Evolutionary conservation across 2,888 invertebrate genomes (phyloP), one percentile per base, ranked within the genome.

Genomic region (Drosophila fulvimacula): DNA sequence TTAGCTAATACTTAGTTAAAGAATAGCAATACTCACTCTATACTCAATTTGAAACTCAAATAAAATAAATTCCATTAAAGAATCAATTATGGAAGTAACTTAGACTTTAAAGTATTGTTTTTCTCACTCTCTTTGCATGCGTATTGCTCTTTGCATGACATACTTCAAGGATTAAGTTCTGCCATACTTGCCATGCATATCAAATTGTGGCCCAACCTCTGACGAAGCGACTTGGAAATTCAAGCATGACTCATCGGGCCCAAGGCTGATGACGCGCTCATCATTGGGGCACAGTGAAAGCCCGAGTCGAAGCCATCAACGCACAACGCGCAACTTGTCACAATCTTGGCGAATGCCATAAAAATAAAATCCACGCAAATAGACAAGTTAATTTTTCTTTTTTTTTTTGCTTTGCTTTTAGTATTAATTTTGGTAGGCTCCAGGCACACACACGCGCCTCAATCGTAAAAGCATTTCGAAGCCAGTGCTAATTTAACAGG

Each of bases 281-380:
- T 71, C 48, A 48, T 66, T 48, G 32, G 46, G 19, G 36, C 41
- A 52, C 46, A 44, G 17, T 11, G 19, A 73, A 41, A 67, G 32
- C 34, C 41, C 21, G n/a, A 53, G 52, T 36, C 52, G 52, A 38
- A 39, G 41, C 65, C 56, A 57, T 58, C 53, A 65, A 41, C 53
- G 34, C 57, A 46, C 60, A 49, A 48, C 57, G 44, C 57, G 39
- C 51, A 73, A 63, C 51, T 74, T 74, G 53, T 61, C 55, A 59
- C 71, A 62, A 53, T 63, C 76, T 66, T 55, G 34, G 49, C 61
- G 30, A 66, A 63, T 34, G 57, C 56, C 71, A 79, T 81, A 85
- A 81, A 81, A 76, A 60, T 66, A 24, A 79, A 81, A 85, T 79
- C 79, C 73, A 68, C 42, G 66, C 84, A 71, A 78, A 84, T 74